phyloP scores from a whole-genome alignment of 2,113 vertebrate species.

The Sclerurus mexicanus region DNA sequence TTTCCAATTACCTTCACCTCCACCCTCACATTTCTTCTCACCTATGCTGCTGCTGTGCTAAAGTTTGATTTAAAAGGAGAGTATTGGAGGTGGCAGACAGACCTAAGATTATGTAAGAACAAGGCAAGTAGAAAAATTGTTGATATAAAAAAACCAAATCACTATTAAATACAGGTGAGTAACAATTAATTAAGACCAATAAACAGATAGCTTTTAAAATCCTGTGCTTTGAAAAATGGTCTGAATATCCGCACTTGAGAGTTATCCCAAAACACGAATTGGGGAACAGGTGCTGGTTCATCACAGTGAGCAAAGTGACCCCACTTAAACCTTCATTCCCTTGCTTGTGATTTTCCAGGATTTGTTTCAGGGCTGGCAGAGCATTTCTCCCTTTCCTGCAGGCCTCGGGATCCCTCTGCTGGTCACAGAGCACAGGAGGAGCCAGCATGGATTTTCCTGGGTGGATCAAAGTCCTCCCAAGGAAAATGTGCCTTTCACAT shows the following conservation, averaged over 20 bases:
- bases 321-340: neutral
- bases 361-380: neutral
- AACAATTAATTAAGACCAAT: fast-evolving
- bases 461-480: neutral
- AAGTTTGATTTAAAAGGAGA: neutral
- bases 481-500: neutral
- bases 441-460: fast-evolving
- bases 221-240: neutral
- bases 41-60: neutral
- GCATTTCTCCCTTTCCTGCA: neutral
- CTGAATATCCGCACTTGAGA: neutral
- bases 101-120: neutral
- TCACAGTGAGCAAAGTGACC: neutral
- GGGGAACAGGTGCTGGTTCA: neutral
- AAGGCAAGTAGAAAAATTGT: neutral
- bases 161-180: neutral
- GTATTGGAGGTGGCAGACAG: fast-evolving
- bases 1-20: neutral
- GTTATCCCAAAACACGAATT: neutral
- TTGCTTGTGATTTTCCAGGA: neutral
- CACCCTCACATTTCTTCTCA: neutral
- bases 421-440: neutral
- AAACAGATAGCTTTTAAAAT: neutral
- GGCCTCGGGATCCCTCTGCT: slow-evolving; percentile 54
- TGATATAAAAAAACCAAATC: neutral